Evolutionary conservation across 2,113 vertebrate genomes (phyloP).

Genomic region (Arizona elegans): DNA sequence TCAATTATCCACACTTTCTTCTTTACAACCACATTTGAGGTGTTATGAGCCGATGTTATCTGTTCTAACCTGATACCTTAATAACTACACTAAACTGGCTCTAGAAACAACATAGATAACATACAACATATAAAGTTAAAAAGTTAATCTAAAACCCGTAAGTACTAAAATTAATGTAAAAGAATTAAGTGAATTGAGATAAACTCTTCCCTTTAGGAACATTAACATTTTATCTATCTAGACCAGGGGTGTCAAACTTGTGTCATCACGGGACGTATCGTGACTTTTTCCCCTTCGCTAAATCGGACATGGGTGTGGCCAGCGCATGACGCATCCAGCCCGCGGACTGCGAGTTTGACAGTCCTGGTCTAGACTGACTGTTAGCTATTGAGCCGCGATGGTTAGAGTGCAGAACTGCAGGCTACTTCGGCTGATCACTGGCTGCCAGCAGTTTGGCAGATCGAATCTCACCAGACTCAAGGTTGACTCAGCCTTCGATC

Average conservation of each 20-base stretch:
- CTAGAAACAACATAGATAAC: background rate
- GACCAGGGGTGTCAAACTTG: background rate
- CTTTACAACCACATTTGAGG: background rate
- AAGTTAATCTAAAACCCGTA: background rate
- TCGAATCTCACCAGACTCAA: too few species aligned
- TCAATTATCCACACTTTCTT: background rate
- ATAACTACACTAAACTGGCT: background rate
- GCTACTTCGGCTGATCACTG: too few species aligned
- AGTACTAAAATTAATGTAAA: background rate
- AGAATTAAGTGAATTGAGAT: background rate
- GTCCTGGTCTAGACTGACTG: too few species aligned
- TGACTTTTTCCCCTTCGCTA: too few species aligned
- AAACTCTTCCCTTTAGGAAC: background rate
- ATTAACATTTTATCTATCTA: background rate
- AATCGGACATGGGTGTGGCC: too few species aligned
- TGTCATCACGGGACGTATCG: too few species aligned
- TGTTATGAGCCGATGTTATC: background rate
- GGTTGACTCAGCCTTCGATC: too few species aligned
- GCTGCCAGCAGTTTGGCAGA: too few species aligned
- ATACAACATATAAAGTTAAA: background rate
- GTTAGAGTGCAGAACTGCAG: too few species aligned
- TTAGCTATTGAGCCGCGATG: too few species aligned
- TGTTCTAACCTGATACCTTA: background rate
- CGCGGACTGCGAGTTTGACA: too few species aligned
- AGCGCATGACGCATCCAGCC: too few species aligned